Base-by-base conservation (phyloP, 2,888 invertebrate species). In the Melanostoma mellinum region DNA sequence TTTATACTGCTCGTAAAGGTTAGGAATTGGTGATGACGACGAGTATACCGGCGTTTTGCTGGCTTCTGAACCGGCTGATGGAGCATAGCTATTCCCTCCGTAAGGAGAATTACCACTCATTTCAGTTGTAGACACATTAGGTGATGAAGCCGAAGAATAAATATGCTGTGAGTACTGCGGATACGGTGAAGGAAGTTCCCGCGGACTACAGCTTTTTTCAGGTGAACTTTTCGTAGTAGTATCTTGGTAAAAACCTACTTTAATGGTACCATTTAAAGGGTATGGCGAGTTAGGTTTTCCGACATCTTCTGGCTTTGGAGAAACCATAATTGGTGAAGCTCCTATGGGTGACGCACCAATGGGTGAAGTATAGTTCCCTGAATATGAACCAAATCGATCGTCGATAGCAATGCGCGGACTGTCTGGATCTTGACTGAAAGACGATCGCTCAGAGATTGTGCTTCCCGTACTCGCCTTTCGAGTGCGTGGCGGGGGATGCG, bases 221-320 rank as follows among this genome's bases (percentile, higher is more conserved):
- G 96, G 96, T 87, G 96, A 96, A 87, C 95, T 95, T 89, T 96
- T 96, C 3, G 95, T 94, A 0, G 96, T 96, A n/a, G 95, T 94
- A 87, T 97, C 97, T 90, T 97, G 97, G 90, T 97, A 97, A 90
- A 97, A 97, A 3, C 97, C 97, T 42, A 96, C 97, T 86, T 97
- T 93, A 4, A 97, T 95, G 3, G 96, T 95, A 0, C 96, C 96
- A 88, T 96, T 96, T n/a, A 95, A 93, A 0, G 95, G 94, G 88
- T 95, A 94, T 0, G 91, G 91, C 0, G 93, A 92, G 4, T 95
- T 93, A n/a, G 94, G 93, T 86, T 93, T 94, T 87, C 94, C 94
- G 36, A 90, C 89, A 6, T 90, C 90, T 55, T 95, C 95, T 0
- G 94, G 94, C 85, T 95, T 93, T 0, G 96, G 96, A 0, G 96